Evolutionary conservation across 2,888 invertebrate species (phyloP).

Genomic region (Trachelus troglodyta): DNA sequence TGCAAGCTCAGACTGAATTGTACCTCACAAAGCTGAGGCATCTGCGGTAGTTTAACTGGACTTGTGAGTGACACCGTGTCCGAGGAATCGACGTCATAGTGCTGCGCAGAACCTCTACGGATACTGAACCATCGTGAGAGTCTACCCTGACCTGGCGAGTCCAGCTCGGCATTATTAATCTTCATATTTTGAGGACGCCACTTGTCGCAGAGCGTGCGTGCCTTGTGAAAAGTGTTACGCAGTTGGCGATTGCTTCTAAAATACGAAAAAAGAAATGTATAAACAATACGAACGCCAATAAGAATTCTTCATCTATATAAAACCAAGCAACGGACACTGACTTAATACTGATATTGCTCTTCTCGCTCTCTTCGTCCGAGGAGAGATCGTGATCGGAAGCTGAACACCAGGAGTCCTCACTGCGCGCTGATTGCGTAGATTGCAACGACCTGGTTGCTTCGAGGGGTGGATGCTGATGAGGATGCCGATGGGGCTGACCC

Average conservation of each 20-base stretch:
- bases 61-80: slow-evolving; percentile 61
- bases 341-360: slow-evolving; percentile 69
- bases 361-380: slow-evolving; percentile 75
- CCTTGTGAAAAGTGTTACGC: slow-evolving; percentile 84
- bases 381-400: slow-evolving; percentile 74
- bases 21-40: slow-evolving; percentile 87
- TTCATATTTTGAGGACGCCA: slow-evolving; percentile 69
- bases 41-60: slow-evolving; percentile 69
- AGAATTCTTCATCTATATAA: neutral
- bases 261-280: neutral
- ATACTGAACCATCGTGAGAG: slow-evolving; percentile 92
- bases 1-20: slow-evolving; percentile 25
- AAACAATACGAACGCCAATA: slow-evolving; percentile 3
- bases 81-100: slow-evolving; percentile 76
- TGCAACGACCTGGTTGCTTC: slow-evolving; percentile 56
- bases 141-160: slow-evolving; percentile 74
- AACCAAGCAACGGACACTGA: slow-evolving; percentile 44
- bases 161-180: slow-evolving; percentile 59
- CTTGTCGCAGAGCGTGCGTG: slow-evolving; percentile 85
- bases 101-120: slow-evolving; percentile 83
- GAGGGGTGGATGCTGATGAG: slow-evolving; percentile 52
- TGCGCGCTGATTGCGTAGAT: slow-evolving; percentile 64
- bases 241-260: slow-evolving; percentile 80
- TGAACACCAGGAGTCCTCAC: slow-evolving; percentile 76
- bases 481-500: slow-evolving; percentile 29